phyloP scores from a whole-genome alignment of 2,888 invertebrate species.

The Dorcus hopei region DNA sequence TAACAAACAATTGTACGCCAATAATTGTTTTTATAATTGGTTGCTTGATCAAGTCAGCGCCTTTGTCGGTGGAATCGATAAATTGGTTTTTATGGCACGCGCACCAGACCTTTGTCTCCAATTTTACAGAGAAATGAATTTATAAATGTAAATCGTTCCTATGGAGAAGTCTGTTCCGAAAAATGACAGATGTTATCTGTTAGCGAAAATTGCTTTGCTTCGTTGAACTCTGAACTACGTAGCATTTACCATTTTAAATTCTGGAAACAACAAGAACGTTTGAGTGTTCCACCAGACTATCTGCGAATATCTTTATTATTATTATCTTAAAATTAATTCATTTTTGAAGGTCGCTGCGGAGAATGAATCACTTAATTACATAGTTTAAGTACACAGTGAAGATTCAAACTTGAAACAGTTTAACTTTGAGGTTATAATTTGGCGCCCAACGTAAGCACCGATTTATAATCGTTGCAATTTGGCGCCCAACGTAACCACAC shows the following conservation, averaged over 20 bases:
- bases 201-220: conserved; percentile 9
- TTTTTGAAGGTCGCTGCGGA: too few relatives aligned
- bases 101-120: conserved; percentile 6
- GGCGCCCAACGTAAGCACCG: too few relatives aligned
- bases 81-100: conserved; percentile 8
- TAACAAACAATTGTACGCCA: conserved; percentile 21
- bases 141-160: conserved; percentile 6
- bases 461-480: too few relatives aligned
- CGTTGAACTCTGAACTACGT: not conserved
- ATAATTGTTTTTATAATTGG: conserved; percentile 28
- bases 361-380: too few relatives aligned
- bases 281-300: too few relatives aligned
- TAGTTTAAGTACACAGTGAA: too few relatives aligned
- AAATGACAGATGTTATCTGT: not conserved
- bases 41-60: conserved; percentile 19
- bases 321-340: too few relatives aligned
- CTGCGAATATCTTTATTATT: too few relatives aligned
- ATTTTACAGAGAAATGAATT: conserved; percentile 9
- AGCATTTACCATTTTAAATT: not conserved
- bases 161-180: conserved; percentile 1
- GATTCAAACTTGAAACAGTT: too few relatives aligned
- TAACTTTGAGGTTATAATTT: too few relatives aligned
- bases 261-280: too few relatives aligned
- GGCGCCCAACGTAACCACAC: too few relatives aligned
- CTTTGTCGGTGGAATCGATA: conserved; percentile 8